Conservation (phyloP, 2,888 invertebrate species). For the Philonicus albiceps region DNA sequence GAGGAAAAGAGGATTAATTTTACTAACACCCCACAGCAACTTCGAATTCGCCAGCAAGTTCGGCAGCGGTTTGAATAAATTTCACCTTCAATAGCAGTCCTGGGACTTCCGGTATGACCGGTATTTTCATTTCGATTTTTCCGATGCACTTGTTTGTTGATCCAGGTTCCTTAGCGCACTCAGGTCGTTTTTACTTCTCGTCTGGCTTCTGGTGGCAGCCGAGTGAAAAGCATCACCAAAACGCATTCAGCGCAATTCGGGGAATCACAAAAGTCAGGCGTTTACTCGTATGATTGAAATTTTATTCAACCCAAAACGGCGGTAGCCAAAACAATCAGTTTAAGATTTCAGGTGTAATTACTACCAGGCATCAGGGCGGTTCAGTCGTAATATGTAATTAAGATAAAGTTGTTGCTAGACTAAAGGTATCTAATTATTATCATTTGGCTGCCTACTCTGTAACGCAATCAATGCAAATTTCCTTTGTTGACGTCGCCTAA, state of each 20-base stretch:
- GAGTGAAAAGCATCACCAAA: background rate
- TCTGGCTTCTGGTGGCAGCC: background rate
- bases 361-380: background rate
- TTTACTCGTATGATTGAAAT: conserved; percentile 27
- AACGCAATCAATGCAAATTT: background rate
- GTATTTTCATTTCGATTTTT: conserved; percentile 8
- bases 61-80: conserved; percentile 12
- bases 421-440: conserved; percentile 7
- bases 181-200: conserved; percentile 21
- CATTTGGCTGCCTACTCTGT: background rate
- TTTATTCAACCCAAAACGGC: background rate
- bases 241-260: background rate
- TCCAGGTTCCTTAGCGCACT: background rate
- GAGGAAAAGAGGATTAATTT: conserved; percentile 35
- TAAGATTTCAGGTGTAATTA: background rate
- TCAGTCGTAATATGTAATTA: conserved; percentile 34
- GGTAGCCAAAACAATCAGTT: background rate
- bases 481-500: background rate
- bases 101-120: background rate
- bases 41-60: background rate
- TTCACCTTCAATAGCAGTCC: conserved; percentile 5
- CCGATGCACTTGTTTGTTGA: background rate
- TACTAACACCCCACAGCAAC: background rate
- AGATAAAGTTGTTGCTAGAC: conserved; percentile 3
- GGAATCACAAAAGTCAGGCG: conserved; percentile 16